Conservation (phyloP, 2,797 vertebrate genomes). For the Chrysocyon brachyurus region DNA sequence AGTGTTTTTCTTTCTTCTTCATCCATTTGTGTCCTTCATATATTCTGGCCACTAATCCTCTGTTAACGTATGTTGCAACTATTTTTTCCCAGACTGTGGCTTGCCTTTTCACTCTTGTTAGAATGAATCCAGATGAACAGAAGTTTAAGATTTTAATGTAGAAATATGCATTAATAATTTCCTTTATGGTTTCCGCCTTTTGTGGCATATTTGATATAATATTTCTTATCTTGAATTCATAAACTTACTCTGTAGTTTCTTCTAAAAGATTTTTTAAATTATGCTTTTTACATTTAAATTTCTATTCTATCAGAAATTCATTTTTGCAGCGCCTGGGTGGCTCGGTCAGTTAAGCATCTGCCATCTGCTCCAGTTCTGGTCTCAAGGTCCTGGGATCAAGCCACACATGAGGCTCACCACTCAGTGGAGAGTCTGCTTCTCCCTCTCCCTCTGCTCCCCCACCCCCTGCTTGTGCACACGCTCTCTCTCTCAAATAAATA, state of each 20-base stretch:
- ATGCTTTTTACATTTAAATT: neutral
- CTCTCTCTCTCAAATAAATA: neutral
- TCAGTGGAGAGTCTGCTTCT: neutral
- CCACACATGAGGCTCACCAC: neutral
- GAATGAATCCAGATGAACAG: constrained; percentile 18
- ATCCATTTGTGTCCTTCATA: neutral
- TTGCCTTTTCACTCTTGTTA: neutral
- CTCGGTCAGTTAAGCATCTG: neutral
- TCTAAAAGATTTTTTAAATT: neutral
- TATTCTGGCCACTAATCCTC: neutral
- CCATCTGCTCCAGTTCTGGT: neutral
- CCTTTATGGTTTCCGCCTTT: neutral
- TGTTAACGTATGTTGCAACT: neutral
- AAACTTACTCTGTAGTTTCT: neutral
- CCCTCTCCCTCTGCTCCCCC: neutral
- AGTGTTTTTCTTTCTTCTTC: neutral
- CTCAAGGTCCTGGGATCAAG: neutral
- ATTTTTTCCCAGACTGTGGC: neutral
- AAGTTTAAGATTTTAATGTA: constrained; percentile 15
- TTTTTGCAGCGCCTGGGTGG: neutral
- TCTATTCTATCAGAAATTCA: constrained; percentile 2
- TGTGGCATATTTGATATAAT: constrained; percentile 1
- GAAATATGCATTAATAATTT: constrained; percentile 38
- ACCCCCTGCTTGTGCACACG: too few species aligned
- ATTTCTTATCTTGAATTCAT: constrained; percentile 7